A percentile compares a stretch with the other conserved stretches of the same genome.
These are phyloP conservation scores for Buphagus erythrorhynchus DNA, from an alignment of 2,797 vertebrate species.

Conservation along the genomic window DNA sequence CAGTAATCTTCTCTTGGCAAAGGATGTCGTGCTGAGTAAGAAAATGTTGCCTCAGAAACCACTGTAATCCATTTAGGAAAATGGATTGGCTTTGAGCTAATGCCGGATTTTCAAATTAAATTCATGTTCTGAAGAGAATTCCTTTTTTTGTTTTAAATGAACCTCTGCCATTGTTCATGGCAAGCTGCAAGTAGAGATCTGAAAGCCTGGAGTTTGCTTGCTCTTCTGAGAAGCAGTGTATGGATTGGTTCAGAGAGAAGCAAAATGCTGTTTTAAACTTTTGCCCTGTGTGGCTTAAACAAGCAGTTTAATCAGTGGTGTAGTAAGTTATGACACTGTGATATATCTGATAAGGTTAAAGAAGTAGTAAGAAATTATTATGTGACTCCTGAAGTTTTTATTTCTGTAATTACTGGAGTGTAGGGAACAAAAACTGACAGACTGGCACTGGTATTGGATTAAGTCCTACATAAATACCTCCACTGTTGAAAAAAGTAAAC, in stretches of 20 bases:
- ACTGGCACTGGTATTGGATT: background rate
- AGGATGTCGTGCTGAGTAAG: background rate
- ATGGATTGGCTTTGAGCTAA: constrained; percentile 14
- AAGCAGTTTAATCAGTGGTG: background rate
- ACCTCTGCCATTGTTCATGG: background rate
- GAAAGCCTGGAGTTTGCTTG: background rate
- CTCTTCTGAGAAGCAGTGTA: background rate
- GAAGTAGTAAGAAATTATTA: background rate
- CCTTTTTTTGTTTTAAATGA: background rate
- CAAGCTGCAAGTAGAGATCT: background rate
- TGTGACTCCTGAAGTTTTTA: background rate
- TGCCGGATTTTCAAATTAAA: constrained; percentile 10
- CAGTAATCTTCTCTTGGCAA: background rate
- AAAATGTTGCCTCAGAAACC: constrained; percentile 27
- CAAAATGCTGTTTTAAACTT: constrained; percentile 9
- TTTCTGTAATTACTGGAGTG: background rate
- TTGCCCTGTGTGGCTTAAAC: background rate
- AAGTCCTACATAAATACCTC: background rate
- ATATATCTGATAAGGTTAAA: background rate
- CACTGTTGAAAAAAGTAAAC: background rate
- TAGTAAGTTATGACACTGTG: background rate
- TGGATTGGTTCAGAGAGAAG: background rate
- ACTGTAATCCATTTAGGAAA: constrained; percentile 34
- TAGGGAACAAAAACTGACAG: background rate
- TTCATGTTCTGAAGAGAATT: background rate